These are phyloP conservation scores for Mimumesa dahlbomi DNA, from an alignment of 2,888 invertebrate species.

Conservation along the genomic window DNA sequence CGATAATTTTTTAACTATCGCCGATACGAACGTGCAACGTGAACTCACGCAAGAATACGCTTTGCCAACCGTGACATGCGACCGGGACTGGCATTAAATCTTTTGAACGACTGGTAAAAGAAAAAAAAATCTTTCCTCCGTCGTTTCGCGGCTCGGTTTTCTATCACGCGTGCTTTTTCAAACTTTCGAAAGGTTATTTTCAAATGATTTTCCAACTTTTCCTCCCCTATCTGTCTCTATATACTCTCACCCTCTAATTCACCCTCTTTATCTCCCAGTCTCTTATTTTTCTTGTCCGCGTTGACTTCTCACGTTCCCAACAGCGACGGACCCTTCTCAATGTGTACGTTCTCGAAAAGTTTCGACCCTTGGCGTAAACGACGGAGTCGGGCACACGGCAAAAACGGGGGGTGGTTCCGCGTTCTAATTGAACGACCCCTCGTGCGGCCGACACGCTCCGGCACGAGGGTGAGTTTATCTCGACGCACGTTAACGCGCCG, in stretches of 20 bases:
- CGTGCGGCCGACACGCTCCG: slow-evolving; percentile 56
- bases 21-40: slow-evolving; percentile 15
- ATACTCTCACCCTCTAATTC: slow-evolving; percentile 15
- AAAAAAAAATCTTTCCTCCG: slow-evolving; percentile 51
- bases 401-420: slow-evolving; percentile 25
- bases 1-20: slow-evolving; percentile 24
- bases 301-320: slow-evolving; percentile 45
- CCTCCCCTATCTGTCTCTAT: no score
- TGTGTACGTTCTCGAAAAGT: slow-evolving; percentile 41
- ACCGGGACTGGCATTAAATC: slow-evolving; percentile 32
- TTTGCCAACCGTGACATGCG: slow-evolving; percentile 35
- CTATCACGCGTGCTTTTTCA: slow-evolving; percentile 40
- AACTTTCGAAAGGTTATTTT: slow-evolving; percentile 15
- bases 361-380: slow-evolving; percentile 55
- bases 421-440: slow-evolving; percentile 68
- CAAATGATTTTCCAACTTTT: slow-evolving; percentile 28
- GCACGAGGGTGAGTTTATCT: slow-evolving; percentile 67
- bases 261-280: not conserved
- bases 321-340: slow-evolving; percentile 12
- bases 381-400: slow-evolving; percentile 34
- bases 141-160: slow-evolving; percentile 39
- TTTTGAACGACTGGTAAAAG: slow-evolving; percentile 19
- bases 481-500: slow-evolving; percentile 66
- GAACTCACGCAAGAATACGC: slow-evolving; percentile 20
- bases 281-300: slow-evolving; percentile 4